phyloP scores from a whole-genome alignment of 1,140 invertebrate genomes.

The Eumaeus atala region DNA sequence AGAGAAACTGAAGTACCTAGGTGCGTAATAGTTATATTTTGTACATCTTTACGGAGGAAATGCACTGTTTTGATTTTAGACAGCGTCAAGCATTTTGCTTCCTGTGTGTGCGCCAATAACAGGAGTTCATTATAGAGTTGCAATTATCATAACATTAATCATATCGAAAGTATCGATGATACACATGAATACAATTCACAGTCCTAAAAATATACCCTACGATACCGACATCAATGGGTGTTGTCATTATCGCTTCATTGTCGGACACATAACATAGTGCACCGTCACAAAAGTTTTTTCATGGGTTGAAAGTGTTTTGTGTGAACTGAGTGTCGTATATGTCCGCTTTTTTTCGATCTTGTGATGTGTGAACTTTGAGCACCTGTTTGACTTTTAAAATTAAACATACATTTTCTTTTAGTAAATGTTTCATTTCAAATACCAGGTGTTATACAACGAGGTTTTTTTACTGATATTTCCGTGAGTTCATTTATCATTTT shows the following conservation, averaged over 20 bases:
- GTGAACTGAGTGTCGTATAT: slow-evolving; percentile 33
- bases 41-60: slow-evolving; percentile 29
- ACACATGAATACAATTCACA: neutral
- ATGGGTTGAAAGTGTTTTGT: slow-evolving; percentile 38
- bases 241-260: slow-evolving; percentile 31
- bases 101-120: slow-evolving; percentile 63
- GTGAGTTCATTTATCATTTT: slow-evolving; percentile 65
- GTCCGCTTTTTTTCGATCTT: slow-evolving; percentile 46
- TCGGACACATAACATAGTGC: slow-evolving; percentile 36
- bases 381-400: neutral
- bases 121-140: slow-evolving; percentile 37
- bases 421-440: slow-evolving; percentile 12
- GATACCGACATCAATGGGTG: slow-evolving; percentile 48
- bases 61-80: slow-evolving; percentile 49
- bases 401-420: neutral
- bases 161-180: slow-evolving; percentile 19
- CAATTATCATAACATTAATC: slow-evolving; percentile 34
- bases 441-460: slow-evolving; percentile 14
- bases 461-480: slow-evolving; percentile 43
- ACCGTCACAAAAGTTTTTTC: slow-evolving; percentile 38
- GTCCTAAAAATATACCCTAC: slow-evolving; percentile 28
- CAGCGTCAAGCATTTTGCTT: slow-evolving; percentile 57
- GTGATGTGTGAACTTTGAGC: slow-evolving; percentile 15
- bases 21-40: slow-evolving; percentile 72
- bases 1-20: slow-evolving; percentile 82